Evolutionary conservation across 1,140 invertebrate species (phyloP), one percentile per base, ranked within the genome.

Genomic region (Aphelenchoides besseyi): DNA sequence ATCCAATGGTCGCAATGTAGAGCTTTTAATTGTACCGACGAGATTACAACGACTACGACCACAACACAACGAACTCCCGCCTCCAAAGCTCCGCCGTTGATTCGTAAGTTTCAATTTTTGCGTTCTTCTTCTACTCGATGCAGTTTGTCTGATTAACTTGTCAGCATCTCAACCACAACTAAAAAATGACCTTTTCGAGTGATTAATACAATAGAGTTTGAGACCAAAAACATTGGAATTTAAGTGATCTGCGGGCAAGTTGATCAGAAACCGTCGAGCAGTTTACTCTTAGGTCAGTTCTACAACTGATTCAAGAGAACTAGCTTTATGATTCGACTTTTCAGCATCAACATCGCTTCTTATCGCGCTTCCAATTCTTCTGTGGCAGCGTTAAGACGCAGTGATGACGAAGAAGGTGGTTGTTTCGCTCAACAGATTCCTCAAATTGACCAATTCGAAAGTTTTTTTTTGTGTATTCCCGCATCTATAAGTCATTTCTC

Each of bases 11-110:
- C 61, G n/a, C 72, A 70, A 5, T 74, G 72, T 54, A 73, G 41
- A 35, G 72, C 71, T 16, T 70, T 62, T 32, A 74, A 74, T 37
- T 74, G 72, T 35, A 75, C 72, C 16, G 72, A 72, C 35, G 72
- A 74, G 35, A 57, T 74, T 18, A 72, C 70, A 18, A 74, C 72
- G 18, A 74, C 72, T 3, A 70, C 72, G 0, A 74, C 72, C 1
- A 74, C 72, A 37, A 74, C 72, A 28, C 5, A 8, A 8, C 55
- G 55, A 33, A 5, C 37, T 8, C 5, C 5, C 55, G 5, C 55
- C 5, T 59, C 55, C 5, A 59, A 5, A 8, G 5, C 55, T 28
- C 55, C 5, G 16, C 55, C 55, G 55, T 5, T 18, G 5, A 18
- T 59, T 59, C 18, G 55, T 59, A 23, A 59, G 55, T 59, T 33